phyloP scores from a whole-genome alignment of 2,113 vertebrate genomes.

The Plotosus lineatus region DNA sequence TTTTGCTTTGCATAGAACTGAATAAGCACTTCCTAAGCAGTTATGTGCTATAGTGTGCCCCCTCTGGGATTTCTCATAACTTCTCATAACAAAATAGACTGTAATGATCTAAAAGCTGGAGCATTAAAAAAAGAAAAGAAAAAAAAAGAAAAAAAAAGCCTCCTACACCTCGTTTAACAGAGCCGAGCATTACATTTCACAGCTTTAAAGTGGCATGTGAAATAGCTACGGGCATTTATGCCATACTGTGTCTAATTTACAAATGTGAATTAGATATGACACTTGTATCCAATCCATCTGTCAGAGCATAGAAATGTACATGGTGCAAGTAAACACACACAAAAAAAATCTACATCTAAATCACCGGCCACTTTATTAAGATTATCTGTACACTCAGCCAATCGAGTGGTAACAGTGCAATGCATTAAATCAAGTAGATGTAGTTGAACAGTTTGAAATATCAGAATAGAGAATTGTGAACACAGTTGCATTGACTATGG shows the following conservation, averaged over 20 bases:
- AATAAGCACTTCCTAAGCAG: conserved; percentile 40
- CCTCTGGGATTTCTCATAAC: conserved; percentile 48
- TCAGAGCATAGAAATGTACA: conserved; percentile 1
- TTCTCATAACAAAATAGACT: conserved; percentile 36
- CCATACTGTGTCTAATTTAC: conserved; percentile 14
- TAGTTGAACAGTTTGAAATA: neutral
- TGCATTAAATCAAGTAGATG: neutral
- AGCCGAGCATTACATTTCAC: conserved; percentile 44
- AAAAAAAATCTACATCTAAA: neutral
- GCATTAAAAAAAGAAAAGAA: conserved; percentile 2
- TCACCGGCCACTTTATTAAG: neutral
- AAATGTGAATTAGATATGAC: conserved; percentile 25
- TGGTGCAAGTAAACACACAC: neutral
- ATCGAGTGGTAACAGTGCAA: neutral
- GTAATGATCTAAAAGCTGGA: conserved; percentile 35
- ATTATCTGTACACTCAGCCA: neutral
- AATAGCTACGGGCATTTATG: conserved; percentile 16
- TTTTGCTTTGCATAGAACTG: neutral
- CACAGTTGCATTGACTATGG: neutral
- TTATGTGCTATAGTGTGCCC: conserved; percentile 21
- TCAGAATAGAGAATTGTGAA: neutral
- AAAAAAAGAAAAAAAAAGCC: neutral
- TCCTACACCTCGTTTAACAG: conserved; percentile 34
- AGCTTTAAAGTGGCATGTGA: conserved; percentile 32
- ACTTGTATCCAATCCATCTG: conserved; percentile 19